Conservation (phyloP, 2,113 vertebrate genomes). For the Brachirus orientalis region DNA sequence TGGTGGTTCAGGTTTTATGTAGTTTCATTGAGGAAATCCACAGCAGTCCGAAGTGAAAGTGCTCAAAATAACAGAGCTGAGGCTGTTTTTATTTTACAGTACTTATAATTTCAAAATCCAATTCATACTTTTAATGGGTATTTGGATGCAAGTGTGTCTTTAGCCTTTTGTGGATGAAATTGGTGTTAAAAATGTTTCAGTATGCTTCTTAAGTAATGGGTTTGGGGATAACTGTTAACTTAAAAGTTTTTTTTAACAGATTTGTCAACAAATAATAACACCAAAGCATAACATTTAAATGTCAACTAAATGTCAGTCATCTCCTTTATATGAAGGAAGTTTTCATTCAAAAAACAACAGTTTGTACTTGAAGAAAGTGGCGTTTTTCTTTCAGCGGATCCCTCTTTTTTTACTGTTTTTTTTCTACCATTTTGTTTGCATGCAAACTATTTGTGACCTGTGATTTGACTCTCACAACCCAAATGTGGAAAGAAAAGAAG, state of each 20-base stretch:
- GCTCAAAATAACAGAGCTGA: too few species aligned
- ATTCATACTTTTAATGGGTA: too few species aligned
- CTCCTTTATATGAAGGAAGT: background rate
- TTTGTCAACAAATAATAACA: too few species aligned
- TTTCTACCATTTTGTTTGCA: constrained; percentile 16
- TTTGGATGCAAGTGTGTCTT: too few species aligned
- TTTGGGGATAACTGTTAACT: background rate
- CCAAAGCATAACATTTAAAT: background rate
- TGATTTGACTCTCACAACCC: constrained; percentile 62
- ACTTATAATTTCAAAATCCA: too few species aligned
- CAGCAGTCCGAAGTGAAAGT: too few species aligned
- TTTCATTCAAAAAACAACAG: background rate
- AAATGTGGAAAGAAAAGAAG: constrained; percentile 52
- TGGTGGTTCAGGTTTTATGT: too few species aligned
- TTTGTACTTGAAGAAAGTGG: background rate
- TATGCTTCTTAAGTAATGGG: background rate
- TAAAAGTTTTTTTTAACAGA: background rate
- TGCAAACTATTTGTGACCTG: constrained; percentile 32
- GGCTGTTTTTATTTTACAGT: too few species aligned
- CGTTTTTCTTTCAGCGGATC: background rate
- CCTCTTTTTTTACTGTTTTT: background rate
- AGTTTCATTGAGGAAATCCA: too few species aligned
- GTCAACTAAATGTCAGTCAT: background rate
- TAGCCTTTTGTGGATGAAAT: background rate
- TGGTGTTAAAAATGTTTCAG: too few species aligned